Percentiles rank a stretch among this genome's conserved stretches.
phyloP scores from a whole-genome alignment of 2,888 invertebrate species.

The Drosophila cracens region DNA sequence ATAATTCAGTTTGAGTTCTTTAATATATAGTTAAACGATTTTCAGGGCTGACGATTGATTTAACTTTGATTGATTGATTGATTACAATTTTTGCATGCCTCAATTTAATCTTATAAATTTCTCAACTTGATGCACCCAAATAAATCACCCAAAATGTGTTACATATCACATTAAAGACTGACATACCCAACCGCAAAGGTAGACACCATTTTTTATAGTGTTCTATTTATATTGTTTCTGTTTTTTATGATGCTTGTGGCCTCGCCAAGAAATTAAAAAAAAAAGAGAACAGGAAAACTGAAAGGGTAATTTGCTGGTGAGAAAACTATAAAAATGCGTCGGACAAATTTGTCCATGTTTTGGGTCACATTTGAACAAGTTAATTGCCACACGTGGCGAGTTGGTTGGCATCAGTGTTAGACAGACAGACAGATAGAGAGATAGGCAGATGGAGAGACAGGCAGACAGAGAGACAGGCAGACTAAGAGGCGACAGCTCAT shows the following conservation, averaged over 20 bases:
- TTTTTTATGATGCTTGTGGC: conserved; percentile 31
- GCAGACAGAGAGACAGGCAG: background rate
- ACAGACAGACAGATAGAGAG: background rate
- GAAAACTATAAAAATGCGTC: conserved; percentile 10
- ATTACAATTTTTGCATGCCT: too few species aligned
- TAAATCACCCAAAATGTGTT: background rate
- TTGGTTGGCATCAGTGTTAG: conserved; percentile 24
- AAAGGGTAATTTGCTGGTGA: conserved; percentile 15
- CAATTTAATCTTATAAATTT: background rate
- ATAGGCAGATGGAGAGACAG: background rate
- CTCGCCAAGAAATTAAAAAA: background rate
- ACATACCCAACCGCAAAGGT: background rate
- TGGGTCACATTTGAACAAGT: conserved; percentile 24
- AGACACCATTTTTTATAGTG: conserved; percentile 1
- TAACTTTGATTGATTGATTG: too few species aligned
- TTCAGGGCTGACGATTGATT: too few species aligned
- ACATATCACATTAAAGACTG: background rate
- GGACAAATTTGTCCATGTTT: conserved; percentile 8
- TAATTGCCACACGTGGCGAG: conserved; percentile 53
- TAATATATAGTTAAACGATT: too few species aligned
- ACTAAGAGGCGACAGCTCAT: conserved; percentile 30
- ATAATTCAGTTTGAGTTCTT: background rate
- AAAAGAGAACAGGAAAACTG: background rate
- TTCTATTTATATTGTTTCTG: conserved; percentile 13
- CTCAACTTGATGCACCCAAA: too few species aligned